These are phyloP conservation scores for Epistrophe grossulariae DNA, from an alignment of 2,888 invertebrate genomes.

Conservation along the genomic window DNA sequence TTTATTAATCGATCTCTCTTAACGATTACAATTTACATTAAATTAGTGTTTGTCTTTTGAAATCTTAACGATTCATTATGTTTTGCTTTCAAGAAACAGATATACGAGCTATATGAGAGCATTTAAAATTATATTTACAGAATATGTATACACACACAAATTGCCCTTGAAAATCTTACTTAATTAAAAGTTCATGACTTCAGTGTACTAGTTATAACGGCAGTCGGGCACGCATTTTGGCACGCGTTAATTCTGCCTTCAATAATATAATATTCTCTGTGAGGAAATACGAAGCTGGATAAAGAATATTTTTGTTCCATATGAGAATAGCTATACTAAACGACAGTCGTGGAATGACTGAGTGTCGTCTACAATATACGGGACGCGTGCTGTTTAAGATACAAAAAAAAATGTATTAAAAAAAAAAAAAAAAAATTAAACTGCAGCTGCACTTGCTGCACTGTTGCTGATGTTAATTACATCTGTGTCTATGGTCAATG, in stretches of 20 bases:
- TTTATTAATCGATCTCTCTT: conserved; percentile 47
- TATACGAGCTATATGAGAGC: conserved; percentile 37
- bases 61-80: conserved; percentile 38
- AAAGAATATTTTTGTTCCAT: conserved; percentile 15
- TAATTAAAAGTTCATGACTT: conserved; percentile 72
- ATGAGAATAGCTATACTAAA: conserved; percentile 28
- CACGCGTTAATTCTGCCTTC: conserved; percentile 58
- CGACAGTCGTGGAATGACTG: conserved; percentile 56
- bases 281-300: conserved; percentile 50
- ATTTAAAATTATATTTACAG: conserved; percentile 24
- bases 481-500: conserved; percentile 70
- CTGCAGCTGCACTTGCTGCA: conserved; percentile 67
- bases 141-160: neutral
- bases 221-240: conserved; percentile 73
- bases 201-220: conserved; percentile 70
- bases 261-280: conserved; percentile 17
- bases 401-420: conserved; percentile 6
- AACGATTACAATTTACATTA: conserved; percentile 3
- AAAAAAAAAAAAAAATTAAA: conserved; percentile 12
- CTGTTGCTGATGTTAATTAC: conserved; percentile 52
- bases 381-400: conserved; percentile 61
- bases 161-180: conserved; percentile 71
- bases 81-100: conserved; percentile 24
- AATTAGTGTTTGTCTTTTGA: conserved; percentile 51
- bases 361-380: conserved; percentile 57